phyloP scores from a whole-genome alignment of 2,888 invertebrate genomes.

The Drosophila lutescens region DNA sequence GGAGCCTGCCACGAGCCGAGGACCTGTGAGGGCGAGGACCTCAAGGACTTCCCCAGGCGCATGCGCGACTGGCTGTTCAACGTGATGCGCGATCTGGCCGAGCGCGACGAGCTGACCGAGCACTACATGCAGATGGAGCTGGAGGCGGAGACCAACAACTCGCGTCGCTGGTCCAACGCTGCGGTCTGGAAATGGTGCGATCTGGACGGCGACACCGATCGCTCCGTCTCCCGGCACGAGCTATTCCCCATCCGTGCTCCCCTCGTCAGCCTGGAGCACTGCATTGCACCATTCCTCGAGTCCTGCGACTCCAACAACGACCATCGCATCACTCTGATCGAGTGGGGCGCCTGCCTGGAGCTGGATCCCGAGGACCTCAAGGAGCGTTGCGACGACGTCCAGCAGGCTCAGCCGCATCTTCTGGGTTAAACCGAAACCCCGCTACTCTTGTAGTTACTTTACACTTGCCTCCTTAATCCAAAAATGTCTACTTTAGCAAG shows the following conservation, averaged over 20 bases:
- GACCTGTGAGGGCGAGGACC: conserved; percentile 90
- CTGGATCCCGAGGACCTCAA: conserved; percentile 93
- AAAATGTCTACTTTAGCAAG: conserved; percentile 15
- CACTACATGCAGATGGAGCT: conserved; percentile 94
- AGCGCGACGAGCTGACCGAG: conserved; percentile 92
- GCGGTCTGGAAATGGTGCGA: conserved; percentile 99
- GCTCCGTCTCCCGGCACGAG: conserved; percentile 96
- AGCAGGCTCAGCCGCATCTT: conserved; percentile 84
- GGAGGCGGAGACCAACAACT: conserved; percentile 94
- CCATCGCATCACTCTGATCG: conserved; percentile 94
- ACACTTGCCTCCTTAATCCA: conserved; percentile 20
- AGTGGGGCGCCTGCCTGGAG: conserved; percentile 96
- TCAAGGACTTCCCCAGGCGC: conserved; percentile 96
- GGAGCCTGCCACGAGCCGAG: conserved; percentile 93
- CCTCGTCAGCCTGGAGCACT: conserved; percentile 97
- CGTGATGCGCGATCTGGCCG: conserved; percentile 97
- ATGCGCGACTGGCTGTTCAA: conserved; percentile 99
- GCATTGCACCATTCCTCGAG: conserved; percentile 97
- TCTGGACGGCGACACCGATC: conserved; percentile 96
- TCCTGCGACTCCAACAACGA: conserved; percentile 94
- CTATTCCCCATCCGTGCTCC: conserved; percentile 98
- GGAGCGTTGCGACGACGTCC: conserved; percentile 91
- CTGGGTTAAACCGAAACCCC: conserved; percentile 64
- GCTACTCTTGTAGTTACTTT: conserved; percentile 4
- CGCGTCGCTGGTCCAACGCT: conserved; percentile 94